Evolutionary conservation across 1,140 invertebrate genomes (phyloP), one percentile per base, ranked within the genome.

Genomic region (Aphelenchoides fujianensis): DNA sequence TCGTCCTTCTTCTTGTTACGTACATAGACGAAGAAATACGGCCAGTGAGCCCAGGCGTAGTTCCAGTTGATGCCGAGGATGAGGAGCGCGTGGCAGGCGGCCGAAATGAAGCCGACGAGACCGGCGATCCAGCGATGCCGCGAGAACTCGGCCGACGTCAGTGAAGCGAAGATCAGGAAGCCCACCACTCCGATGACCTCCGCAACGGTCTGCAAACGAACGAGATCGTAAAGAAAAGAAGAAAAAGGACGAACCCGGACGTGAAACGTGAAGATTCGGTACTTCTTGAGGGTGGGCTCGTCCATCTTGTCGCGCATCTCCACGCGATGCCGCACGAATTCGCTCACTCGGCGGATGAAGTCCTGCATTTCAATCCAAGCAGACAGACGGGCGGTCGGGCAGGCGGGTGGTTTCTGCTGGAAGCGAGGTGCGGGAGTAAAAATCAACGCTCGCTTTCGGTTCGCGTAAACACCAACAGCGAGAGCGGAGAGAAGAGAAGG

Each of bases 291-390:
- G 5, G 55, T 59, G 12, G 55, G 55, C 19, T 59, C 55, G 34
- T 59, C 55, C 55, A 59, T 59, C 34, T 59, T 59, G 55, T 32
- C 34, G 5, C 55, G 55, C 55, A 59, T 5, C 19, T 59, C 55
- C 55, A 59, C 12, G 23, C 55, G 55, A 27, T 59, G 27, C 7
- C 55, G 55, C 5, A 59, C 55, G 55, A 59, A 59, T 16, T 59
- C 19, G 5, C 55, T 32, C 28, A 59, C 55, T 7, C 23, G 5
- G 5, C 19, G 5, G 34, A 19, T 19, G 34, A 59, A 59, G 5
- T 5, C 5, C 23, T 19, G 55, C 55, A 59, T 59, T 59, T n/a
- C n/a, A n/a, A n/a, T n/a, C n/a, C n/a, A n/a, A n/a, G n/a, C n/a
- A n/a, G n/a, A n/a, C n/a, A n/a, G n/a, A n/a, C n/a, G n/a, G n/a